phyloP scores from a whole-genome alignment of 2,888 invertebrate genomes.

The Tenthredo mesomela region DNA sequence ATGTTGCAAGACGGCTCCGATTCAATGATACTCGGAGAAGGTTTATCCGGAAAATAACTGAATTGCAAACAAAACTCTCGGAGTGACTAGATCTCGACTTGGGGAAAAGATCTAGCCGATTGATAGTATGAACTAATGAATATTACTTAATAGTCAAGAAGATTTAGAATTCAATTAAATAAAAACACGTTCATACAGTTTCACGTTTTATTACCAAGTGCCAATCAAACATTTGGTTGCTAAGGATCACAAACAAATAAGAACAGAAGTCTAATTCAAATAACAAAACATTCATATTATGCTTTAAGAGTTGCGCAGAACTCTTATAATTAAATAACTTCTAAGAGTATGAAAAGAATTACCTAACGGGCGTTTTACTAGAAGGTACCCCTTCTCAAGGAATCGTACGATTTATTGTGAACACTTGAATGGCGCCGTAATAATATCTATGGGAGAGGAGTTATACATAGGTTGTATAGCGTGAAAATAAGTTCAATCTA shows the following conservation, averaged over 20 bases:
- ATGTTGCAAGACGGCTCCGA: not conserved
- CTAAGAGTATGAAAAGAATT: too few relatives aligned
- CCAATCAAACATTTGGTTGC: not conserved
- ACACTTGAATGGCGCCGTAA: too few relatives aligned
- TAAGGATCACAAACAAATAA: not conserved
- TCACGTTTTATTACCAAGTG: not conserved
- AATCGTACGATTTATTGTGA: too few relatives aligned
- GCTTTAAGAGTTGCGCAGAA: not conserved
- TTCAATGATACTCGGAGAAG: not conserved
- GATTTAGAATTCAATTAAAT: not conserved
- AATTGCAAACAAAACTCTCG: not conserved
- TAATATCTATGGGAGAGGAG: too few relatives aligned
- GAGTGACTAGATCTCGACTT: not conserved
- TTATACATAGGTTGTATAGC: too few relatives aligned
- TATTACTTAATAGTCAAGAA: not conserved
- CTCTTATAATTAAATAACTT: too few relatives aligned
- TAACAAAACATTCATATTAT: not conserved
- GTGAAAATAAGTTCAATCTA: too few relatives aligned
- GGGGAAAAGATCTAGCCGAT: not conserved
- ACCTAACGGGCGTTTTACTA: not conserved
- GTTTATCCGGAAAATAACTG: not conserved
- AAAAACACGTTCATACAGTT: not conserved
- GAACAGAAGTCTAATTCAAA: not conserved
- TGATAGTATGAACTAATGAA: not conserved
- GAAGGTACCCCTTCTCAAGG: not conserved